Base-by-base conservation (phyloP, 2,113 vertebrate species). In the Scopus umbretta region DNA sequence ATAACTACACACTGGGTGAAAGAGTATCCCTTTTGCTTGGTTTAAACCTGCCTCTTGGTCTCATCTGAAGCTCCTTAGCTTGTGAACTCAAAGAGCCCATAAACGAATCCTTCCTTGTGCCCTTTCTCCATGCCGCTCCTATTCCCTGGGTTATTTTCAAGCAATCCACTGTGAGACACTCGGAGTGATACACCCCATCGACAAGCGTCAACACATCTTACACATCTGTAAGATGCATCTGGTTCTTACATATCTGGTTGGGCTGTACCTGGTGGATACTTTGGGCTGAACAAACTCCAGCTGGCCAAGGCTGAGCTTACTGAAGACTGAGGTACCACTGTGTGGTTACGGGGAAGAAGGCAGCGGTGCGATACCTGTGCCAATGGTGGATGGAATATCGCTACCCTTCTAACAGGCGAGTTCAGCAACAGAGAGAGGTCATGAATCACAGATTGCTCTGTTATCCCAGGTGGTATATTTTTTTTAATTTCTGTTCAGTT, bases 21-120 rank as follows among this genome's bases (percentile, higher is more conserved):
- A 16, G 3, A 26, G 0, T 0, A 12, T 27, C 45, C 6, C 13
- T 55, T 55, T 55, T 32, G 1, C 22, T 26, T 47, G 12, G 3
- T 50, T 59, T 34, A 45, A 59, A 34, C 27, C 29, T 59, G 5
- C n/a, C 8, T 58, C 32, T 10, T 47, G 13, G 25, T 47, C 42
- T n/a, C 5, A 27, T 23, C 9, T 1, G 22, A 11, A 34, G 38
- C 3, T 86, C 16, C 52, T 65, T 36, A 13, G 15, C 22, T 65
- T 23, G 27, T 56, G 19, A 16, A 1, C 22, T 58, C n/a, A n/a
- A 55, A 45, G 30, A n/a, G 23, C 13, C 15, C 23, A 27, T 8
- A 20, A 29, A 13, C 30, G 20, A 30, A 9, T 27, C 38, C 22
- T 22, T 36, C 32, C 27, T 32, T 17, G 5, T 17, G 62, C 55